Evolutionary conservation across 2,113 vertebrate species (phyloP).

Genomic region (Ammodytes dubius): DNA sequence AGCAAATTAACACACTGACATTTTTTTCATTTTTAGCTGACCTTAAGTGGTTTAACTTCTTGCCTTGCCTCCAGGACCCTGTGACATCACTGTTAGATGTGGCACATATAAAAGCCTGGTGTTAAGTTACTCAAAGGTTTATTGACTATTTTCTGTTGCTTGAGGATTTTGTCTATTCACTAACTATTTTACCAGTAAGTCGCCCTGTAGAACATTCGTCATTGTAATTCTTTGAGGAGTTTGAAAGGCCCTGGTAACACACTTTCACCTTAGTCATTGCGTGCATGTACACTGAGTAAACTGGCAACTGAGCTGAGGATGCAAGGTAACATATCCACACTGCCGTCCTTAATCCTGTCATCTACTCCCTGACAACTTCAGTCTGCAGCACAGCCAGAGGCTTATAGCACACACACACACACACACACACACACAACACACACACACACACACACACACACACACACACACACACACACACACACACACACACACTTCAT

Average conservation of each 20-base stretch:
- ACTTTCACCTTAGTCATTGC: neutral
- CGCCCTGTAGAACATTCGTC: neutral
- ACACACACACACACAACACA: constrained; percentile 16
- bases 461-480: constrained; percentile 6
- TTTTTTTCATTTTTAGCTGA: neutral
- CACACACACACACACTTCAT: constrained; percentile 1
- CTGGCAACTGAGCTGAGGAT: constrained; percentile 35
- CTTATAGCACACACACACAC: constrained; percentile 11
- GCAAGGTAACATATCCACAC: constrained; percentile 28
- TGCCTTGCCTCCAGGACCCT: neutral
- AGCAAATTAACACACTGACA: neutral
- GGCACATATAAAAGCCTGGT: neutral
- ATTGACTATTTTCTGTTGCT: neutral
- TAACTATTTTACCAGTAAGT: neutral
- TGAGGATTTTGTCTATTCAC: neutral
- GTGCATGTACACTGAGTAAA: neutral
- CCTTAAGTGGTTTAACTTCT: neutral
- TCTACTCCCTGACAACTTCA: constrained; percentile 34
- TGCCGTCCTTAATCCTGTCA: constrained; percentile 46
- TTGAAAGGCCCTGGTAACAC: neutral
- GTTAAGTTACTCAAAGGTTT: neutral
- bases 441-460: constrained; percentile 19
- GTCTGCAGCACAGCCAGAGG: constrained; percentile 9
- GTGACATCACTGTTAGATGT: neutral
- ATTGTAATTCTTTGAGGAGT: neutral